A percentile compares a stretch with the other conserved stretches of the same genome.
Evolutionary conservation across 2,888 invertebrate genomes (phyloP).

Genomic region (Aphodius granarius): DNA sequence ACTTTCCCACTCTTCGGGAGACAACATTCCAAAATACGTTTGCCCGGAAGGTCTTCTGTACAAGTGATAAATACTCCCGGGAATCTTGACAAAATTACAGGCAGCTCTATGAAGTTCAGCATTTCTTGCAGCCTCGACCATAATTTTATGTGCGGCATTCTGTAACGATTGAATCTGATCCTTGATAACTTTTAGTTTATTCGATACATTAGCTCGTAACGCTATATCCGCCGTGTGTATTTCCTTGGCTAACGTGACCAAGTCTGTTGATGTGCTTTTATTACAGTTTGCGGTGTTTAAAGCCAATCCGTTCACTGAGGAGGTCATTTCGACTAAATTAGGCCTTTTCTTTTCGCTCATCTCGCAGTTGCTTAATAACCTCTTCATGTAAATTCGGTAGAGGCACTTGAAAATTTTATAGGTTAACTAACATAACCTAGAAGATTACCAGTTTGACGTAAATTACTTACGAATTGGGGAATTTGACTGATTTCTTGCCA

Average conservation of each 20-base stretch:
- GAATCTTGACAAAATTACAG: slow-evolving; percentile 74
- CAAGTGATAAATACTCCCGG: slow-evolving; percentile 72
- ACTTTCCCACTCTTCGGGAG: slow-evolving; percentile 73
- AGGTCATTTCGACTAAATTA: slow-evolving; percentile 20
- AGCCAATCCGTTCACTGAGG: slow-evolving; percentile 2
- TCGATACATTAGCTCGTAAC: slow-evolving; percentile 62
- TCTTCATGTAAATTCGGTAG: background rate
- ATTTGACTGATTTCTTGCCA: background rate
- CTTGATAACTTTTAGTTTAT: slow-evolving; percentile 68
- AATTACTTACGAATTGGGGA: background rate
- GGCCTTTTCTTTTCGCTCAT: slow-evolving; percentile 15
- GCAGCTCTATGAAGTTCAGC: slow-evolving; percentile 66
- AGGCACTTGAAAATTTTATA: background rate
- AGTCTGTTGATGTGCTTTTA: slow-evolving; percentile 19
- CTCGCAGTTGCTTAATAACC: slow-evolving; percentile 7
- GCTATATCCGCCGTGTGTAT: slow-evolving; percentile 59
- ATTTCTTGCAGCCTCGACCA: slow-evolving; percentile 62
- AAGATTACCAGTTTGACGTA: background rate
- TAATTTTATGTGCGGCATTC: slow-evolving; percentile 63
- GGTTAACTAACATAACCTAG: background rate
- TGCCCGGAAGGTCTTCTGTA: slow-evolving; percentile 68
- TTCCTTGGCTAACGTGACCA: slow-evolving; percentile 31
- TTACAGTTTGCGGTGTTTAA: slow-evolving; percentile 13
- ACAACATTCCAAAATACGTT: slow-evolving; percentile 73
- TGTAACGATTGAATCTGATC: slow-evolving; percentile 69